These are phyloP conservation scores for Unio pictorum DNA, from an alignment of 2,888 invertebrate species.

Conservation along the genomic window DNA sequence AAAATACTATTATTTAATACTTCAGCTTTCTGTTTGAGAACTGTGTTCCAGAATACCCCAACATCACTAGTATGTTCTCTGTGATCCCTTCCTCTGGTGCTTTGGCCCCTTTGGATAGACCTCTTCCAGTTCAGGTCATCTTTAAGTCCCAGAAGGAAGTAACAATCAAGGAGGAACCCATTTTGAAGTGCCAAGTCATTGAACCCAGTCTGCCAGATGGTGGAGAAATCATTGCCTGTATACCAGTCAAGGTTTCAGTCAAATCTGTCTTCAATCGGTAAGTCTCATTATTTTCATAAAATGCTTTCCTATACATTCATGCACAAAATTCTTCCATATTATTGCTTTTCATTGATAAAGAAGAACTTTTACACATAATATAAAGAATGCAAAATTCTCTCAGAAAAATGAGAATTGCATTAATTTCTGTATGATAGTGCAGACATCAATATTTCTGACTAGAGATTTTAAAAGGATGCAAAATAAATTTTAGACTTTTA, in stretches of 20 bases:
- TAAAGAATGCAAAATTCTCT: too few relatives aligned
- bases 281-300: slow-evolving; percentile 25
- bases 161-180: slow-evolving; percentile 66
- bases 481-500: too few relatives aligned
- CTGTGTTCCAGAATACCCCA: slow-evolving; percentile 54
- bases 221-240: slow-evolving; percentile 70
- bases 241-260: slow-evolving; percentile 71
- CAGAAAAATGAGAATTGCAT: too few relatives aligned
- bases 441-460: too few relatives aligned
- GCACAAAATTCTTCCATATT: neutral
- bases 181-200: slow-evolving; percentile 70
- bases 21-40: slow-evolving; percentile 67
- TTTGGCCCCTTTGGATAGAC: slow-evolving; percentile 65
- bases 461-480: too few relatives aligned
- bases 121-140: slow-evolving; percentile 64
- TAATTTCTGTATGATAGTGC: too few relatives aligned
- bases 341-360: too few relatives aligned
- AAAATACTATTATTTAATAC: slow-evolving; percentile 2
- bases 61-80: slow-evolving; percentile 64
- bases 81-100: slow-evolving; percentile 65
- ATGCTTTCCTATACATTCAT: neutral
- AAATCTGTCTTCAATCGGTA: slow-evolving; percentile 71
- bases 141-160: slow-evolving; percentile 68
- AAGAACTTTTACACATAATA: too few relatives aligned
- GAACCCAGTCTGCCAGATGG: slow-evolving; percentile 67